phyloP scores from a whole-genome alignment of 2,113 vertebrate genomes.

The Halcyon senegalensis region DNA sequence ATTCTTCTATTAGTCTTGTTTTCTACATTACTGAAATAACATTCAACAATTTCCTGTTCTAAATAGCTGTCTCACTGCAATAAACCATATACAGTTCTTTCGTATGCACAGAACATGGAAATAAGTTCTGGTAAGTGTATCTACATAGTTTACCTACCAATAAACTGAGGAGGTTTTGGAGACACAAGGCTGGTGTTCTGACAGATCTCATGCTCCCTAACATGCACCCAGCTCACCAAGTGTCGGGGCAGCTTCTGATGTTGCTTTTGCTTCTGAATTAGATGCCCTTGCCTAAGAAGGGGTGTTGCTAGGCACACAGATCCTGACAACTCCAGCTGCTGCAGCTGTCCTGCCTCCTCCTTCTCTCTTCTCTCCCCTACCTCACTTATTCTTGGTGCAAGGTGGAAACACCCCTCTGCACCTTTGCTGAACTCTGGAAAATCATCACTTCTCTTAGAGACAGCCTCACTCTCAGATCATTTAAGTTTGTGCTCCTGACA shows the following conservation, averaged over 20 bases:
- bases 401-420: not conserved
- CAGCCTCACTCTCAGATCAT: fast-evolving
- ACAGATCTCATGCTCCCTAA: conserved; percentile 53
- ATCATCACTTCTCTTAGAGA: not conserved
- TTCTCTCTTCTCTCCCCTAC: not conserved
- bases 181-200: conserved; percentile 13
- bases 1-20: not conserved
- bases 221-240: not conserved
- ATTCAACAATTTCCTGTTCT: not conserved
- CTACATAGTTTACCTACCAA: conserved; percentile 40
- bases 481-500: not conserved
- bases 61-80: not conserved
- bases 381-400: not conserved
- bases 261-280: not conserved
- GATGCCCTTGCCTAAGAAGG: not conserved
- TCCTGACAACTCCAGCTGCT: not conserved
- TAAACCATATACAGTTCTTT: not conserved
- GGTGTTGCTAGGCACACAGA: conserved; percentile 36
- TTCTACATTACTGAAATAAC: not conserved
- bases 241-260: conserved; percentile 6
- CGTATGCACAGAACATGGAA: not conserved
- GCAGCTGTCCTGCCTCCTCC: not conserved
- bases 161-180: conserved; percentile 48
- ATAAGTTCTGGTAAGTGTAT: not conserved
- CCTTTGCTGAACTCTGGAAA: not conserved